A percentile compares a stretch with the other conserved stretches of the same genome.
phyloP scores from a whole-genome alignment of 2,888 invertebrate species.

The Pilophorus perplexus region DNA sequence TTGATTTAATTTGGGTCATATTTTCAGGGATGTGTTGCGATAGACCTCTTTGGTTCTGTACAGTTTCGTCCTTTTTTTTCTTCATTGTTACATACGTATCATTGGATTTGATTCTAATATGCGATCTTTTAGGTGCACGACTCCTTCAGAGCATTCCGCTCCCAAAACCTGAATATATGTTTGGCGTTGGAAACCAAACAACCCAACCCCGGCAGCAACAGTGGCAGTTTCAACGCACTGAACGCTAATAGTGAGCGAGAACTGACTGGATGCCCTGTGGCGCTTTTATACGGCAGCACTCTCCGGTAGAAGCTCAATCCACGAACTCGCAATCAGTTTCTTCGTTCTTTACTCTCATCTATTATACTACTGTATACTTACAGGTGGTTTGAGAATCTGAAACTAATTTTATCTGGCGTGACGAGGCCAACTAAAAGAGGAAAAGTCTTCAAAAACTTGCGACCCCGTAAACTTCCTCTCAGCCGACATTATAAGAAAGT shows the following conservation, averaged over 20 bases:
- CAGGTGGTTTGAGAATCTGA: conserved; percentile 92
- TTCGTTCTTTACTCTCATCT: no score
- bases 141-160: conserved; percentile 91
- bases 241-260: conserved; percentile 50
- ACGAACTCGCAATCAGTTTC: no score
- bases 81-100: background rate
- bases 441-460: conserved; percentile 76
- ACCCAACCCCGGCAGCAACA: conserved; percentile 43
- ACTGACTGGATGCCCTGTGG: conserved; percentile 64
- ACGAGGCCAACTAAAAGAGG: conserved; percentile 94
- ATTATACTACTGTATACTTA: no score
- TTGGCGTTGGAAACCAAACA: conserved; percentile 74
- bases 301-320: no score
- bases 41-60: background rate
- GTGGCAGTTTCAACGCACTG: conserved; percentile 53
- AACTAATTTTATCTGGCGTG: conserved; percentile 82
- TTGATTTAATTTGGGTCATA: background rate
- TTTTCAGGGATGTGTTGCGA: no score
- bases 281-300: conserved; percentile 88
- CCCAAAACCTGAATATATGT: conserved; percentile 76
- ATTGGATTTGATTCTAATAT: background rate
- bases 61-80: conserved; percentile 30
- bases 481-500: conserved; percentile 89
- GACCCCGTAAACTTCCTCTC: conserved; percentile 84
- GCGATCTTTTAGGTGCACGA: conserved; percentile 74